These are phyloP conservation scores for Boloria selene DNA, from an alignment of 2,888 invertebrate species.

Conservation along the genomic window DNA sequence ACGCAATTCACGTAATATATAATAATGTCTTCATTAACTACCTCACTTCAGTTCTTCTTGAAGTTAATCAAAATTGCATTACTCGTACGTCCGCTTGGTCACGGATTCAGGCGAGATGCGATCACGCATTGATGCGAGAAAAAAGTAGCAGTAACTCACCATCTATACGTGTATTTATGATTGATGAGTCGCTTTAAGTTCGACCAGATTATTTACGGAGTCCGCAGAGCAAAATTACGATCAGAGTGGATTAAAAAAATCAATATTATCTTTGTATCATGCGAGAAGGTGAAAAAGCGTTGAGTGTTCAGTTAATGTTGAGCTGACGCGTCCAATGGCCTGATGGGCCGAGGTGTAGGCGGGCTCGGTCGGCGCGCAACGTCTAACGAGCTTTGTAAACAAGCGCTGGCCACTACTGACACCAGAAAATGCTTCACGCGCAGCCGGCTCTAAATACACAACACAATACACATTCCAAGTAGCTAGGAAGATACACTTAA, in stretches of 20 bases:
- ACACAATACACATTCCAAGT: conserved; percentile 58
- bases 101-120: conserved; percentile 54
- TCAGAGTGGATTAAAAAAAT: conserved; percentile 34
- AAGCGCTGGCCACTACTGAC: conserved; percentile 60
- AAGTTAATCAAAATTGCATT: conserved; percentile 79
- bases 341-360: conserved; percentile 55
- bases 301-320: conserved; percentile 66
- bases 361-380: conserved; percentile 54
- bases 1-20: conserved; percentile 43
- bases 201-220: conserved; percentile 34
- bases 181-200: conserved; percentile 53
- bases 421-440: conserved; percentile 54
- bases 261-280: conserved; percentile 48
- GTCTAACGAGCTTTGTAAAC: conserved; percentile 78
- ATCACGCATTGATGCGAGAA: conserved; percentile 38
- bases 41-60: conserved; percentile 54
- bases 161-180: conserved; percentile 57
- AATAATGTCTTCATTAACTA: conserved; percentile 69
- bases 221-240: conserved; percentile 26
- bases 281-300: conserved; percentile 62
- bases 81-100: conserved; percentile 62
- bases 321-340: conserved; percentile 58
- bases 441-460: conserved; percentile 50
- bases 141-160: conserved; percentile 59
- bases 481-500: conserved; percentile 57